Evolutionary conservation across 1,140 invertebrate genomes (phyloP), one percentile per base, ranked within the genome.

Genomic region (Drosophila ironensis): DNA sequence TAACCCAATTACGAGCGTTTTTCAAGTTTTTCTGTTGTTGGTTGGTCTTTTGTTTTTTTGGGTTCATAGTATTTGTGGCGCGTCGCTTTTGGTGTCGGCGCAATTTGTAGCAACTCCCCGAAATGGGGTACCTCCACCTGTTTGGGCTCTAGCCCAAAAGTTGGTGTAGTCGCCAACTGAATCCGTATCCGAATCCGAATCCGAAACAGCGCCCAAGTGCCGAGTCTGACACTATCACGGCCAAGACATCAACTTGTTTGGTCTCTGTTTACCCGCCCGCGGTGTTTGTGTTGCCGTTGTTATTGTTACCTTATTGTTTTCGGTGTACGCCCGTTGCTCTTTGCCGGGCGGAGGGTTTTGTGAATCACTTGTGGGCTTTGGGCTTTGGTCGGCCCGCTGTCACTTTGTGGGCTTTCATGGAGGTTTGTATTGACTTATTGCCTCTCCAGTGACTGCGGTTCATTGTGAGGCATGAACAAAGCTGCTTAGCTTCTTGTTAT

Each of bases 1-100:
- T 86, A 84, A 86, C 80, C 80, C 80, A 80, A 84, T 86, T 84
- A 67, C 64, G 28, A 67, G 48, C 59, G 73, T 56, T 72, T 72
- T 78, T 78, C 74, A 72, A 57, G 64, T 84, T 84, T 61, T 59
- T 61, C 24, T 35, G 3, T 40, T 16, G 11, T 35, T 35, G n/a
- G n/a, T n/a, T n/a, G n/a, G n/a, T n/a, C n/a, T 35, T 35, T 12
- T 47, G 19, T 30, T 20, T 30, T 16, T 16, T 44, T 33, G 17
- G 40, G 7, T 57, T n/a, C n/a, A n/a, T n/a, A n/a, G n/a, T n/a
- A n/a, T n/a, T n/a, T n/a, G n/a, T 38, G 19, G 37, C 52, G n/a
- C n/a, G n/a, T 57, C 38, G 33, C 59, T 81, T 81, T 82, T 81
- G 69, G 73, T 84, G 78, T 84, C 74, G 74, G 40, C 47, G 61